These are phyloP conservation scores for Megalurothrips usitatus DNA, from an alignment of 2,888 invertebrate genomes.

Conservation along the genomic window DNA sequence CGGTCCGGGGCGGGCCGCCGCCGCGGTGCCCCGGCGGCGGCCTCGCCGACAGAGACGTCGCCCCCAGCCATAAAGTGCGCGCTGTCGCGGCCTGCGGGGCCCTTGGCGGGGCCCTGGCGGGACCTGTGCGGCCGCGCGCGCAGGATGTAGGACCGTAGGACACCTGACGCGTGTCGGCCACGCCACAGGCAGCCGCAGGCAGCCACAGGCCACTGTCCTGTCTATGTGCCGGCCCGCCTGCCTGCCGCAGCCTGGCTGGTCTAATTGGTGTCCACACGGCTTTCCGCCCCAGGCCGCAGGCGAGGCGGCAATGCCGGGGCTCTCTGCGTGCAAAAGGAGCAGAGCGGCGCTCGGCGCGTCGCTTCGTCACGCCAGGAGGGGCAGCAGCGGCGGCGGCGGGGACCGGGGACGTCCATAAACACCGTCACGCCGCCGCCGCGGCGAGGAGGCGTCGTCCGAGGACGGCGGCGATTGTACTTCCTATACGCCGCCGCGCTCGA, in stretches of 20 bases:
- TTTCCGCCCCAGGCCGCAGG: not conserved
- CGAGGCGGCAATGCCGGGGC: not conserved
- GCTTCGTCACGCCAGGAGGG: not conserved
- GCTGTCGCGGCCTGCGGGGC: not conserved
- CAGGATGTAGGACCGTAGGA: not conserved
- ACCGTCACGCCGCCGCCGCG: too few relatives aligned
- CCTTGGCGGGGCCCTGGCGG: too few relatives aligned
- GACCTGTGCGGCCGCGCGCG: not conserved
- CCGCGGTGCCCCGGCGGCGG: too few relatives aligned
- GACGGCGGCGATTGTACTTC: too few relatives aligned
- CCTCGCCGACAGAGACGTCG: too few relatives aligned
- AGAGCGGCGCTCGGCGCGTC: not conserved
- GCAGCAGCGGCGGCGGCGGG: too few relatives aligned
- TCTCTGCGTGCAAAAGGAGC: too few relatives aligned
- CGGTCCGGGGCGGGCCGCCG: too few relatives aligned
- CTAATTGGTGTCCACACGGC: constrained; percentile 21
- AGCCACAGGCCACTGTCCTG: constrained; percentile 4
- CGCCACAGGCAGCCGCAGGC: not conserved
- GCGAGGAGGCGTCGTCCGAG: too few relatives aligned
- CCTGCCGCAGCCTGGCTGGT: not conserved
- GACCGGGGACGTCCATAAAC: too few relatives aligned
- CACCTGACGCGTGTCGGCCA: constrained; percentile 14
- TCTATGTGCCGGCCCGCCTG: not conserved
- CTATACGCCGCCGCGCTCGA: too few relatives aligned
- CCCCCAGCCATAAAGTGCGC: too few relatives aligned